Evolutionary conservation across 2,888 invertebrate genomes (phyloP).

Genomic region (Cheilosia soror): DNA sequence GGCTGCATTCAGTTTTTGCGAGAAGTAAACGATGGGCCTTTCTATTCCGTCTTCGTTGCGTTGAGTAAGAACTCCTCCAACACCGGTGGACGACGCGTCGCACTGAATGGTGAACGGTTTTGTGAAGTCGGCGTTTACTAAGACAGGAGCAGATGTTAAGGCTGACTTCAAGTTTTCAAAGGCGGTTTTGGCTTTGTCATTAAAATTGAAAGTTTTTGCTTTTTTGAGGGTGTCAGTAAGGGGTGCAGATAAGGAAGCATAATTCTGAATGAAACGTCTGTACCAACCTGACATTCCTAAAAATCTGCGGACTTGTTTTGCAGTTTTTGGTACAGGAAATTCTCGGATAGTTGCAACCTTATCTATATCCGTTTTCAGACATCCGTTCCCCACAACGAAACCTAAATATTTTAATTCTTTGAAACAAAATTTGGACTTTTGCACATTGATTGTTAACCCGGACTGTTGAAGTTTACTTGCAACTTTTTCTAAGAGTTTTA

Average conservation of each 20-base stretch:
- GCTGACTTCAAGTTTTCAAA: slow-evolving; percentile 5
- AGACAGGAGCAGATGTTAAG: not conserved
- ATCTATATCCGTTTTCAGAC: slow-evolving; percentile 3
- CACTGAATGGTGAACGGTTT: slow-evolving; percentile 22
- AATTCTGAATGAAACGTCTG: not conserved
- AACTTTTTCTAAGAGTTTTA: not conserved
- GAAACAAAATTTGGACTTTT: slow-evolving; percentile 4
- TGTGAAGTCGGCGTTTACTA: slow-evolving; percentile 14
- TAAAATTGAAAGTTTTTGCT: not conserved
- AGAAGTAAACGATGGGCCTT: no score
- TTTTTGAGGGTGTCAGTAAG: not conserved
- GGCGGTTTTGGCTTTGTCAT: not conserved
- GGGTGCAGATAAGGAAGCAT: not conserved
- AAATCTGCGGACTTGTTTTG: slow-evolving; percentile 7
- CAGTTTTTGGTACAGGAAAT: slow-evolving; percentile 9
- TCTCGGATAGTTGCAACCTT: not conserved
- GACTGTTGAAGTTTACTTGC: not conserved
- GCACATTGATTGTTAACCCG: not conserved
- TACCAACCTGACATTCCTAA: slow-evolving; percentile 11
- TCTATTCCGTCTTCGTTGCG: not conserved
- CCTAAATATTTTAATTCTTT: slow-evolving; percentile 24
- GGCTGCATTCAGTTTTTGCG: no score
- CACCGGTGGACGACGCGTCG: not conserved
- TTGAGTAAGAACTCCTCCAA: slow-evolving; percentile 15
- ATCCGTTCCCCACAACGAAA: slow-evolving; percentile 12